Conservation (phyloP, 2,888 invertebrate species). For the Schrankia costaestrigalis region DNA sequence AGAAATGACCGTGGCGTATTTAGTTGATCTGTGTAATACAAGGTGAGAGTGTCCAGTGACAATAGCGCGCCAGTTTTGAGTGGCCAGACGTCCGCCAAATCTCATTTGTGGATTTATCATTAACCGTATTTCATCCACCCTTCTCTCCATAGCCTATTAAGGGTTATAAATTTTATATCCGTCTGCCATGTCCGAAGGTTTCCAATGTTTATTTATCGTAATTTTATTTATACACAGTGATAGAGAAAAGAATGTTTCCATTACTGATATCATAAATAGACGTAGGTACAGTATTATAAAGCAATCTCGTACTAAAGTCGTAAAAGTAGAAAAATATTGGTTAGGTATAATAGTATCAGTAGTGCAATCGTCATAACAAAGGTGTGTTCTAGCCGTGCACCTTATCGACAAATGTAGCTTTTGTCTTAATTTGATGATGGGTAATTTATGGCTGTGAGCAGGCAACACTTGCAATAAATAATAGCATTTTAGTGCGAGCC, state of each 20-base stretch:
- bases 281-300: slow-evolving; percentile 20
- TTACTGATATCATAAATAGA: slow-evolving; percentile 13
- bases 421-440: slow-evolving; percentile 75
- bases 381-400: slow-evolving; percentile 62
- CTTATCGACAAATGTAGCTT: slow-evolving; percentile 69
- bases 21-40: slow-evolving; percentile 65
- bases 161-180: slow-evolving; percentile 76
- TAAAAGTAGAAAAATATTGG: slow-evolving; percentile 67
- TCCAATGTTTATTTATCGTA: slow-evolving; percentile 65
- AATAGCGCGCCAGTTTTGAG: slow-evolving; percentile 72
- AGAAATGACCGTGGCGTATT: slow-evolving; percentile 50
- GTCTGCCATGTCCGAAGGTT: slow-evolving; percentile 58
- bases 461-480: slow-evolving; percentile 69
- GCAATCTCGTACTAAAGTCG: slow-evolving; percentile 58
- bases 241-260: slow-evolving; percentile 25
- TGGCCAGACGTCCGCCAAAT: slow-evolving; percentile 78
- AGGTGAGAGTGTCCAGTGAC: slow-evolving; percentile 76
- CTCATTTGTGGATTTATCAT: slow-evolving; percentile 81
- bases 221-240: slow-evolving; percentile 43
- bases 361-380: slow-evolving; percentile 65
- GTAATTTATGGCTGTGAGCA: slow-evolving; percentile 64
- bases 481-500: slow-evolving; percentile 63
- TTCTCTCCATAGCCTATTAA: slow-evolving; percentile 72
- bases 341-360: slow-evolving; percentile 46
- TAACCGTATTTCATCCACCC: slow-evolving; percentile 79